Conservation (phyloP, 2,113 vertebrate species). For the Platysteira castanea region DNA sequence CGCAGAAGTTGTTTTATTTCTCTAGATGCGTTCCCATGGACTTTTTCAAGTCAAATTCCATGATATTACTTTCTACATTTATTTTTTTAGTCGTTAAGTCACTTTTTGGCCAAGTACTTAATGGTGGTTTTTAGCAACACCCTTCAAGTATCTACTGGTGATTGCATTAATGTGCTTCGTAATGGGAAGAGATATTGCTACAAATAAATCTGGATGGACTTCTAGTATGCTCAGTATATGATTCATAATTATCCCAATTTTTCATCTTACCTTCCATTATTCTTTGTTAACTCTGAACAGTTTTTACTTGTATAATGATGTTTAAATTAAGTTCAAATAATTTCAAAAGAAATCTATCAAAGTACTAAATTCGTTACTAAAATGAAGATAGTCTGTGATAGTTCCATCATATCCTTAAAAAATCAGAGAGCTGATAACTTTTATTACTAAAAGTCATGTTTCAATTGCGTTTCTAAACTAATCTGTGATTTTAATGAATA, state of each 20-base stretch:
- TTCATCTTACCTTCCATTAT: not conserved
- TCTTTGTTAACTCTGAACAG: conserved; percentile 5
- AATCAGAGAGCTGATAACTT: not conserved
- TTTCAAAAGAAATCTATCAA: not conserved
- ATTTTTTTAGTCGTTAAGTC: not conserved
- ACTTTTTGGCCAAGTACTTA: not conserved
- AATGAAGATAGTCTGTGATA: not conserved
- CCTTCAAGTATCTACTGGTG: not conserved
- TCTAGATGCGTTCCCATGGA: conserved; percentile 21
- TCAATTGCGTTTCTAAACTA: not conserved
- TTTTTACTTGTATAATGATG: not conserved
- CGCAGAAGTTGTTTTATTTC: conserved; percentile 54
- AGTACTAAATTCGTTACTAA: not conserved
- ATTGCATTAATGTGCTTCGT: not conserved
- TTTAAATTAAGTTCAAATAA: not conserved
- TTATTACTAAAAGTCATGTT: not conserved
- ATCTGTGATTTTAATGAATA: not conserved
- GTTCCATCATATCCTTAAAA: not conserved
- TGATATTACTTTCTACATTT: not conserved
- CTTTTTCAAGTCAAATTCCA: conserved; percentile 44
- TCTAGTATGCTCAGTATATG: not conserved
- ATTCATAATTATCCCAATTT: not conserved
- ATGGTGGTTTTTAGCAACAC: not conserved
- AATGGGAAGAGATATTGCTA: not conserved
- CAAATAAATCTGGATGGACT: conserved; percentile 5